Conservation (phyloP, 1,140 invertebrate genomes). For the Schlechtendalia chinensis region DNA sequence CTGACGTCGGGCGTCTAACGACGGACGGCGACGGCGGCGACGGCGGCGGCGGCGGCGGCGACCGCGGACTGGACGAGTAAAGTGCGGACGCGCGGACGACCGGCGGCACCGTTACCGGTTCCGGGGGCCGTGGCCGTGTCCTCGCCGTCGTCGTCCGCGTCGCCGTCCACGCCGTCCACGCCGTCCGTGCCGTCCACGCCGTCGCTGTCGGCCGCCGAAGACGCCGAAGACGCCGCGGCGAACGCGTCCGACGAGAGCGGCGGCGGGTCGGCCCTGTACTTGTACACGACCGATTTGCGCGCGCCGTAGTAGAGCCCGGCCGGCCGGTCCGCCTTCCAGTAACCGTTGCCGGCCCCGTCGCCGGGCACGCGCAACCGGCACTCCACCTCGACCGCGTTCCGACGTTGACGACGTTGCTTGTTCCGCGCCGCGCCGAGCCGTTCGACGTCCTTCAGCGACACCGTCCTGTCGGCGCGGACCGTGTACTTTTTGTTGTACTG, state of each 20-base stretch:
- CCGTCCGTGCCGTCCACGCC: background rate
- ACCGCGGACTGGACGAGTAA: background rate
- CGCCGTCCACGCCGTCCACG: background rate
- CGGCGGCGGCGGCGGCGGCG: background rate
- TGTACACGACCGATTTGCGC: slow-evolving; percentile 18
- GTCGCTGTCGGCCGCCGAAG: background rate
- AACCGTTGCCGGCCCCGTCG: slow-evolving; percentile 1
- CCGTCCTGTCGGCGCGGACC: background rate
- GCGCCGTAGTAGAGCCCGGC: background rate
- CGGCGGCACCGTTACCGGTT: background rate
- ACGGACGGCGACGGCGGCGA: background rate
- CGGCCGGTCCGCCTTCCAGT: slow-evolving; percentile 12
- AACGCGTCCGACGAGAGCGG: background rate
- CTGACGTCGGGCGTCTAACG: background rate
- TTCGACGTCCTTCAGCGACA: slow-evolving; percentile 14
- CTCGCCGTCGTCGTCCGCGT: background rate
- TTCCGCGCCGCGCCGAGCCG: background rate
- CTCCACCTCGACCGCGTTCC: slow-evolving; percentile 13
- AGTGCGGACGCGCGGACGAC: background rate
- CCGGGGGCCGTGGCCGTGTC: background rate
- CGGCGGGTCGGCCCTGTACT: background rate
- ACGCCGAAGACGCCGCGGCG: slow-evolving; percentile 8
- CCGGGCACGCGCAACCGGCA: slow-evolving; percentile 30
- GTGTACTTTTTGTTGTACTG: slow-evolving; percentile 4
- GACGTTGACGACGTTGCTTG: background rate